Percentiles rank a stretch among this genome's conserved stretches.
These are phyloP conservation scores for Delphinapterus leucas DNA, from an alignment of 2,113 vertebrate species.

Conservation along the genomic window DNA sequence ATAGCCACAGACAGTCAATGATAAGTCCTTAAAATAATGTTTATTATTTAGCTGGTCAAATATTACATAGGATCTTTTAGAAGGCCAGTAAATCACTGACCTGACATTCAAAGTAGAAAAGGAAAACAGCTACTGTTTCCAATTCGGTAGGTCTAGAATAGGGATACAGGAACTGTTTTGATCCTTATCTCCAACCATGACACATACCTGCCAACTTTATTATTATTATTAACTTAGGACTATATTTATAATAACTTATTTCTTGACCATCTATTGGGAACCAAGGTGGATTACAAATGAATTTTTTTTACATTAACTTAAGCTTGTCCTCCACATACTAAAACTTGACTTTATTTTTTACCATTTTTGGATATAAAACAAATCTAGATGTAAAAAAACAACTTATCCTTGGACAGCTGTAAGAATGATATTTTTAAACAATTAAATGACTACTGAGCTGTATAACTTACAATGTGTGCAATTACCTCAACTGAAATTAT, in stretches of 20 bases:
- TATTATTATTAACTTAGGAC: not conserved
- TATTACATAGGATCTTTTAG: not conserved
- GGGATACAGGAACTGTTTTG: not conserved
- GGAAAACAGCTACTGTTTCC: not conserved
- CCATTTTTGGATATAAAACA: slow-evolving; percentile 21
- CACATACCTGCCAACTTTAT: not conserved
- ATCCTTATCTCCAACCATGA: not conserved
- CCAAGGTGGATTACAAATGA: not conserved
- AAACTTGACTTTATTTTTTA: not conserved
- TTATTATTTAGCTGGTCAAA: slow-evolving; percentile 37
- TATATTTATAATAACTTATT: not conserved
- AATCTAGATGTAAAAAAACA: slow-evolving; percentile 17
- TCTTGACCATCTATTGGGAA: not conserved
- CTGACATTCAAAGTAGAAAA: not conserved
- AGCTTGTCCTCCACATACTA: not conserved
- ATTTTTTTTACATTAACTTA: slow-evolving; percentile 7
- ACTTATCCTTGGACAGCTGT: not conserved
- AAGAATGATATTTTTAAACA: not conserved
- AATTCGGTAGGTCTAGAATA: not conserved
- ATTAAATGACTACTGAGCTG: not conserved
- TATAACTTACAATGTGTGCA: not conserved
- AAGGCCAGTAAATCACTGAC: not conserved
- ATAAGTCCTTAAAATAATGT: slow-evolving; percentile 26
- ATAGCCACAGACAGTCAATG: not conserved
- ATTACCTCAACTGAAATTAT: not conserved